Evolutionary conservation across 2,888 invertebrate species (phyloP).

Genomic region (Drosophila mercatorum): DNA sequence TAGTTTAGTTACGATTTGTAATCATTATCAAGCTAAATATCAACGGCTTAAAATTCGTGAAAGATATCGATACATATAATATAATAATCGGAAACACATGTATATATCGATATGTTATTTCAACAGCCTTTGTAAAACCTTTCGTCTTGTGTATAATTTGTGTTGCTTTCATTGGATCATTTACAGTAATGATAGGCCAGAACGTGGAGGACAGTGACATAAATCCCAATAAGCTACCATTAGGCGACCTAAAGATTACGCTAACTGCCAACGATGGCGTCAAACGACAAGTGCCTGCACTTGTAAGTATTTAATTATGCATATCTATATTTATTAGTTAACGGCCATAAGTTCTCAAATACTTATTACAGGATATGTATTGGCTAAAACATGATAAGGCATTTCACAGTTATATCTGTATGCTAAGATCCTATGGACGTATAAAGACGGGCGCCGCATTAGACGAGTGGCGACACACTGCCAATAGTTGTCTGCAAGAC

Average conservation of each 20-base stretch:
- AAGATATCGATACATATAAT: neutral
- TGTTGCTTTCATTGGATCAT: neutral
- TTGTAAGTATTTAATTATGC: conserved; percentile 85
- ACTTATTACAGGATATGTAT: conserved; percentile 64
- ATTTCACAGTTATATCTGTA: conserved; percentile 71
- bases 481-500: conserved; percentile 87
- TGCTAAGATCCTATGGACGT: conserved; percentile 83
- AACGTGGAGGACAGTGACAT: conserved; percentile 32
- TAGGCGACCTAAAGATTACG: conserved; percentile 51
- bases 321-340: neutral
- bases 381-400: conserved; percentile 66
- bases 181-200: conserved; percentile 31
- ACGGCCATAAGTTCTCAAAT: neutral
- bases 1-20: neutral
- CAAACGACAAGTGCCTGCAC: conserved; percentile 86
- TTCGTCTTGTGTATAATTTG: neutral
- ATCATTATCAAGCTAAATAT: too few species aligned
- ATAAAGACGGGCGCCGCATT: conserved; percentile 86
- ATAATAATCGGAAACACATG: neutral
- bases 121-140: neutral
- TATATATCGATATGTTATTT: conserved; percentile 4
- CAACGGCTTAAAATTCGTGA: too few species aligned
- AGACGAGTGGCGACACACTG: conserved; percentile 89
- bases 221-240: conserved; percentile 55
- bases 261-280: conserved; percentile 85